A percentile compares a stretch with the other conserved stretches of the same genome.
Conservation (phyloP, 2,797 vertebrate species). For the Amblyraja radiata region DNA sequence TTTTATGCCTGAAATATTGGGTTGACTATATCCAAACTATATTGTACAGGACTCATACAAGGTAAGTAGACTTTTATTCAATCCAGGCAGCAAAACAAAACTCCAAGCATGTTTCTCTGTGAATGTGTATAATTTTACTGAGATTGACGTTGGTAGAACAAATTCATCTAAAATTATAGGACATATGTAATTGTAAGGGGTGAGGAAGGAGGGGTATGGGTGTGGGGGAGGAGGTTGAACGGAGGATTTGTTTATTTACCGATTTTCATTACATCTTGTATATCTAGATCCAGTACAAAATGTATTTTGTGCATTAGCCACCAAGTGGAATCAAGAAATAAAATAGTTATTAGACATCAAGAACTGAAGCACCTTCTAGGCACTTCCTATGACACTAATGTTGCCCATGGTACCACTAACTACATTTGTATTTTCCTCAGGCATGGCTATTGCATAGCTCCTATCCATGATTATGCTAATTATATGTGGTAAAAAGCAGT, state of each 20-base stretch:
- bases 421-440: neutral
- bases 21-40: neutral
- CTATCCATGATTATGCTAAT: neutral
- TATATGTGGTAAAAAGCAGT: neutral
- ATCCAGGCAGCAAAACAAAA: neutral
- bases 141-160: neutral
- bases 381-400: neutral
- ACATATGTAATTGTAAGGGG: neutral
- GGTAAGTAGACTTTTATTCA: neutral
- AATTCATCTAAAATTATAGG: neutral
- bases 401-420: neutral
- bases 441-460: neutral
- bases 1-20: neutral
- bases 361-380: neutral
- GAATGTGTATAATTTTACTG: neutral
- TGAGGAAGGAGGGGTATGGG: too few relatives aligned
- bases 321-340: neutral
- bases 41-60: neutral
- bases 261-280: neutral
- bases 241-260: neutral
- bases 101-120: neutral
- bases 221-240: neutral
- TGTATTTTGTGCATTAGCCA: neutral
- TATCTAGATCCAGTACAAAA: neutral
- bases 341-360: neutral